These are phyloP conservation scores for Gulo gulo DNA, from an alignment of 2,113 vertebrate genomes.

Conservation along the genomic window DNA sequence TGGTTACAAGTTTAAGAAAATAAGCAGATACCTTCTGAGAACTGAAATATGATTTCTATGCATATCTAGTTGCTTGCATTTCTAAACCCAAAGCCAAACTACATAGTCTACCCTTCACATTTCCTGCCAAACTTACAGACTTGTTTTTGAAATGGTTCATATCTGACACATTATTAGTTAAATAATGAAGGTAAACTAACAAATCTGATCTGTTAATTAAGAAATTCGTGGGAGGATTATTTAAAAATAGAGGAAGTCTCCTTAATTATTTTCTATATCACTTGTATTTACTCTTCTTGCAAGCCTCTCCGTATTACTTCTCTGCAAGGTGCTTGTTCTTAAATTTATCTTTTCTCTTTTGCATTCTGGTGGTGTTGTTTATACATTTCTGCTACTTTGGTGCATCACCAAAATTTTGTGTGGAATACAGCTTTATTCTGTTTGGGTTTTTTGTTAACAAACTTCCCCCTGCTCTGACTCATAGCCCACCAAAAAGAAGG, in stretches of 20 bases:
- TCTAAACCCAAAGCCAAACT: constrained; percentile 33
- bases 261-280: not conserved
- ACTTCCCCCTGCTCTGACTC: not conserved
- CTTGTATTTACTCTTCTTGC: not conserved
- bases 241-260: not conserved
- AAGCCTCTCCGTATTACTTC: not conserved
- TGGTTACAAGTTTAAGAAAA: not conserved
- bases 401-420: not conserved
- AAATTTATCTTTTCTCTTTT: not conserved
- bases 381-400: not conserved
- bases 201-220: not conserved
- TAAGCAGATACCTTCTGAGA: not conserved
- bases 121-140: not conserved
- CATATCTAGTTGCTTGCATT: not conserved
- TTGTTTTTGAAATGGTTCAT: constrained; percentile 22
- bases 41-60: not conserved
- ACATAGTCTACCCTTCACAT: not conserved
- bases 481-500: not conserved
- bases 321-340: not conserved
- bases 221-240: not conserved
- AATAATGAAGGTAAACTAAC: not conserved
- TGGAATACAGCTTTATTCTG: not conserved
- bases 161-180: not conserved
- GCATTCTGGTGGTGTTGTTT: not conserved
- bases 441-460: not conserved